These are phyloP conservation scores for Ginglymostoma cirratum DNA, from an alignment of 2,113 vertebrate species.

Conservation along the genomic window DNA sequence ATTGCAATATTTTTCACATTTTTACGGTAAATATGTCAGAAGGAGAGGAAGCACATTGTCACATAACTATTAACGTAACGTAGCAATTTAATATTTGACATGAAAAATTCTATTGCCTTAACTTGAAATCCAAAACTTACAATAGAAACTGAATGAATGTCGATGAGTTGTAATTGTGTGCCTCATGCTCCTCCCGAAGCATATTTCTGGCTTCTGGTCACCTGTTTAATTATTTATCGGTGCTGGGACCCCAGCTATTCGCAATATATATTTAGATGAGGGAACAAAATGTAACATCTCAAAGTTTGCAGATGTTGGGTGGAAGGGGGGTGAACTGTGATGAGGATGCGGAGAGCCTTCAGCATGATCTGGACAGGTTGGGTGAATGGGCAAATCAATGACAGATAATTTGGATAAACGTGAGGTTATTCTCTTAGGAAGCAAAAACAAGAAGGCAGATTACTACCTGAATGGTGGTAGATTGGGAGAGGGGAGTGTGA, in stretches of 20 bases:
- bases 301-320: too few species aligned
- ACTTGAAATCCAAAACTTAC: neutral
- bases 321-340: neutral
- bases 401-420: too few species aligned
- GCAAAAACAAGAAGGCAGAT: too few species aligned
- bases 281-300: too few species aligned
- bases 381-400: too few species aligned
- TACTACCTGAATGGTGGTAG: too few species aligned
- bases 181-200: neutral
- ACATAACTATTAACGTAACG: neutral
- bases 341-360: neutral
- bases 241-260: too few species aligned
- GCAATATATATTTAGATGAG: too few species aligned
- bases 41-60: too few species aligned
- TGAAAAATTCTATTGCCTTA: neutral
- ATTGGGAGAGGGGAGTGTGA: too few species aligned
- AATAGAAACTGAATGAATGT: neutral
- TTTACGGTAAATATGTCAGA: neutral
- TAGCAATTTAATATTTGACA: neutral
- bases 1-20: conserved; percentile 7
- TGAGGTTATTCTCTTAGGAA: too few species aligned
- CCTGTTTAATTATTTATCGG: neutral
- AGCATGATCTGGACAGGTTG: too few species aligned
- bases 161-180: neutral
- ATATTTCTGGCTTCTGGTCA: neutral